A percentile compares a stretch with the other conserved stretches of the same genome.
These are phyloP conservation scores for Bedellia somnulentella DNA, from an alignment of 2,888 invertebrate genomes.

Conservation along the genomic window DNA sequence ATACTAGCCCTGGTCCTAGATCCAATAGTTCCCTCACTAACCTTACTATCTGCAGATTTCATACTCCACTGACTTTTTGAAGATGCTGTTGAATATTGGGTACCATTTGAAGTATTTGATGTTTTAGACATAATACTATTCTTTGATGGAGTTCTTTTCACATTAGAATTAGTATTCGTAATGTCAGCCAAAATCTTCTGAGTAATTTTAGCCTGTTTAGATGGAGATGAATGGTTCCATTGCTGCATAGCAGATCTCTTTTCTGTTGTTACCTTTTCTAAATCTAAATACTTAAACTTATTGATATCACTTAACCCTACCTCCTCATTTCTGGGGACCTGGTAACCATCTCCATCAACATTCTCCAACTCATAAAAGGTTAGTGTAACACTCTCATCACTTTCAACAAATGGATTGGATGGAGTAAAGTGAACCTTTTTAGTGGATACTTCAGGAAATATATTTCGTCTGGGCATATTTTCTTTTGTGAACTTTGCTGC, in stretches of 20 bases:
- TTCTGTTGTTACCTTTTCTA: conserved; percentile 32
- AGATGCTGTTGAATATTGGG: conserved; percentile 22
- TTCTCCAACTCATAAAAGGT: conserved; percentile 49
- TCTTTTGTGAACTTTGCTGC: conserved; percentile 48
- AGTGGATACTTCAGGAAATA: conserved; percentile 34
- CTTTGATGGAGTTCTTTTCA: conserved; percentile 45
- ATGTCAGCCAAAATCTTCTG: conserved; percentile 32
- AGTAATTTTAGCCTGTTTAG: conserved; percentile 34
- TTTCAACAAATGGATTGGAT: conserved; percentile 44
- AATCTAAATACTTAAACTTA: conserved; percentile 48
- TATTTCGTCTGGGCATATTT: conserved; percentile 42
- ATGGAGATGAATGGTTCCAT: conserved; percentile 40
- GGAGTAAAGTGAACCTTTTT: conserved; percentile 52
- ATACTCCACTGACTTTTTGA: conserved; percentile 29
- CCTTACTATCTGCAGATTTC: conserved; percentile 22
- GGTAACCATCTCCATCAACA: conserved; percentile 23
- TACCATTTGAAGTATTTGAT: conserved; percentile 24
- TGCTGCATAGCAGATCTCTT: conserved; percentile 28
- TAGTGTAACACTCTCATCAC: conserved; percentile 50
- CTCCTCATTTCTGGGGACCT: conserved; percentile 18
- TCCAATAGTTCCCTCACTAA: conserved; percentile 24
- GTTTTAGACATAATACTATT: conserved; percentile 32
- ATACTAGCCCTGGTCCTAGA: conserved; percentile 21
- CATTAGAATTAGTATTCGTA: conserved; percentile 21
- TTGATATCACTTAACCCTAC: conserved; percentile 26